Percentiles rank a stretch among this genome's conserved stretches.
These are phyloP conservation scores for Molorchus minor DNA, from an alignment of 2,888 invertebrate genomes.

Conservation along the genomic window DNA sequence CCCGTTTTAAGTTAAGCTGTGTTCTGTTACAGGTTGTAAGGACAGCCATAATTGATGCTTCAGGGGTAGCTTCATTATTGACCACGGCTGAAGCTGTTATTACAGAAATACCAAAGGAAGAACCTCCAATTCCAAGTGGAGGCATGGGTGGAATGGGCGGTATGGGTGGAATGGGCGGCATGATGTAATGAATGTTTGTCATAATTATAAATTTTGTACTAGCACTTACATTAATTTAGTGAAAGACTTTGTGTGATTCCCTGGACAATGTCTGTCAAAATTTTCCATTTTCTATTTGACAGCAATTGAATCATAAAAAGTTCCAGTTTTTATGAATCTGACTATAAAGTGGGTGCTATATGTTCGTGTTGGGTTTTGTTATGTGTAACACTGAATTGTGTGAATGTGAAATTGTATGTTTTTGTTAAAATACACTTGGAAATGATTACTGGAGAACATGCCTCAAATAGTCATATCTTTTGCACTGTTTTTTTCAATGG, in stretches of 20 bases:
- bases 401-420: constrained; percentile 36
- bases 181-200: constrained; percentile 56
- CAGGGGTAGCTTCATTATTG: constrained; percentile 63
- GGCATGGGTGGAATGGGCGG: constrained; percentile 81
- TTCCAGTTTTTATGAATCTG: constrained; percentile 20
- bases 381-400: constrained; percentile 42
- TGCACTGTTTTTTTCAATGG: too few relatives aligned
- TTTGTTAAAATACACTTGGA: constrained; percentile 26
- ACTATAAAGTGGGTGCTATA: neutral
- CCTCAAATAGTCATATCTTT: neutral
- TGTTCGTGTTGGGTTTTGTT: constrained; percentile 42
- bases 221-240: constrained; percentile 13
- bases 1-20: too few relatives aligned
- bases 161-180: constrained; percentile 74
- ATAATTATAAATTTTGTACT: constrained; percentile 15
- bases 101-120: constrained; percentile 92
- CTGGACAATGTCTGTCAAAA: constrained; percentile 32
- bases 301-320: constrained; percentile 25
- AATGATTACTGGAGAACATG: constrained; percentile 20
- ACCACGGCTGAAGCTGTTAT: constrained; percentile 86
- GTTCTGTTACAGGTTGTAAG: constrained; percentile 59
- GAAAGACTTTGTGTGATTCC: constrained; percentile 24
- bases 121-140: constrained; percentile 72
- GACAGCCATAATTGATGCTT: constrained; percentile 63
- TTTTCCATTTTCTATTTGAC: constrained; percentile 37